These are phyloP conservation scores for Dryoscopus gambensis DNA, from an alignment of 2,113 vertebrate species.

Conservation along the genomic window DNA sequence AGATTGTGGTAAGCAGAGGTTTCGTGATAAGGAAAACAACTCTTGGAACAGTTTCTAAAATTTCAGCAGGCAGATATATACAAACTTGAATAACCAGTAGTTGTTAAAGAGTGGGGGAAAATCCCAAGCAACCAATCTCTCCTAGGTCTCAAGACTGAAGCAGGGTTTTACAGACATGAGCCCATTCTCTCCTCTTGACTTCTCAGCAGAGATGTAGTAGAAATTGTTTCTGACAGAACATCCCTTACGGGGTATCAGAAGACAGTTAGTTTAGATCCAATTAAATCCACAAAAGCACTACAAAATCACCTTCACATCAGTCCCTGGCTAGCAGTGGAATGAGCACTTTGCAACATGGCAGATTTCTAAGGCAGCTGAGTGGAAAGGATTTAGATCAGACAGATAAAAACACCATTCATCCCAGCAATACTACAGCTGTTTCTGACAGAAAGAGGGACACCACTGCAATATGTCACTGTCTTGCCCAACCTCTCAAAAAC, in stretches of 20 bases:
- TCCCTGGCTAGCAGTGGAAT: background rate
- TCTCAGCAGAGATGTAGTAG: background rate
- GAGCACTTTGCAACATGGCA: background rate
- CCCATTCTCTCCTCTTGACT: background rate
- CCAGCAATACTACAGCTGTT: background rate
- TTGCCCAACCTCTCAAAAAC: background rate
- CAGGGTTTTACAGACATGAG: background rate
- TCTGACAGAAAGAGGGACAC: background rate
- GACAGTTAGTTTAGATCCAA: background rate
- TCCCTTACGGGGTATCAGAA: background rate
- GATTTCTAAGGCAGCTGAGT: background rate
- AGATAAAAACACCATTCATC: background rate
- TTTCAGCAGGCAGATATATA: background rate
- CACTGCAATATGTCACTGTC: background rate
- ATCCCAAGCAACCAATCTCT: background rate
- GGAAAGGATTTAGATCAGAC: background rate
- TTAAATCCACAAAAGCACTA: background rate
- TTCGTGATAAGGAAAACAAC: background rate
- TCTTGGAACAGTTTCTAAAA: background rate
- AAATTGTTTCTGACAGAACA: background rate
- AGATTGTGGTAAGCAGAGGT: background rate
- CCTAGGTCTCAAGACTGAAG: background rate
- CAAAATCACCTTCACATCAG: background rate
- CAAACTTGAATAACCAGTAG: background rate
- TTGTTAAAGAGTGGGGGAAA: background rate